Conservation (phyloP, 2,888 invertebrate genomes). For the Clivina fossor region DNA sequence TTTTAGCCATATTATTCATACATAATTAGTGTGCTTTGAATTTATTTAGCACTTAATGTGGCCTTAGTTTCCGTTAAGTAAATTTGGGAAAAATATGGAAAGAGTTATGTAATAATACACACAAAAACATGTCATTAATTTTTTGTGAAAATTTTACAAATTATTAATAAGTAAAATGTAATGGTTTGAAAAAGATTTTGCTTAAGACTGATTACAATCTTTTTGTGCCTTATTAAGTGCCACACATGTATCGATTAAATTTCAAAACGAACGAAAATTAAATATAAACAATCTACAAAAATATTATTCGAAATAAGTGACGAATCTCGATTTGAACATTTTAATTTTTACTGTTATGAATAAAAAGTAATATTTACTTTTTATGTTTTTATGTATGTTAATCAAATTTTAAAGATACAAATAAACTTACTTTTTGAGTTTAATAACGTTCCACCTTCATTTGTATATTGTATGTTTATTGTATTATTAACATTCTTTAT, state of each 20-base stretch:
- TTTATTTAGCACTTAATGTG: slow-evolving; percentile 4
- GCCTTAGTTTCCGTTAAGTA: too few relatives aligned
- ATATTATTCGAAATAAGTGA: neutral
- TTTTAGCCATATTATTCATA: slow-evolving; percentile 22
- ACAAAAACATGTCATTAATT: too few relatives aligned
- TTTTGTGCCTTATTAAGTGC: slow-evolving; percentile 28
- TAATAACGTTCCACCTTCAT: neutral
- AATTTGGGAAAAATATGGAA: too few relatives aligned
- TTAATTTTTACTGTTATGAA: neutral
- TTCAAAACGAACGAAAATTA: neutral
- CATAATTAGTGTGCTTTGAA: slow-evolving; percentile 4
- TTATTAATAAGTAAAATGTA: neutral
- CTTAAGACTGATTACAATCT: slow-evolving; percentile 23
- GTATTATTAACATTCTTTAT: slow-evolving; percentile 28
- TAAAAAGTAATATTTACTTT: neutral
- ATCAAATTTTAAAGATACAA: neutral
- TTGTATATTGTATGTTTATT: neutral
- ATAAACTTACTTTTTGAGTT: neutral
- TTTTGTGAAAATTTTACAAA: slow-evolving; percentile 11
- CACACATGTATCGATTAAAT: slow-evolving; percentile 12
- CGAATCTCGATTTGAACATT: too few relatives aligned
- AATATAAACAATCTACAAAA: slow-evolving; percentile 9
- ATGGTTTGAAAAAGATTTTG: slow-evolving; percentile 2
- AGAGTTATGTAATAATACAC: too few relatives aligned
- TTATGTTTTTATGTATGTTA: neutral